Evolutionary conservation across 2,888 invertebrate species (phyloP).

Genomic region (Xanthia icteritia): DNA sequence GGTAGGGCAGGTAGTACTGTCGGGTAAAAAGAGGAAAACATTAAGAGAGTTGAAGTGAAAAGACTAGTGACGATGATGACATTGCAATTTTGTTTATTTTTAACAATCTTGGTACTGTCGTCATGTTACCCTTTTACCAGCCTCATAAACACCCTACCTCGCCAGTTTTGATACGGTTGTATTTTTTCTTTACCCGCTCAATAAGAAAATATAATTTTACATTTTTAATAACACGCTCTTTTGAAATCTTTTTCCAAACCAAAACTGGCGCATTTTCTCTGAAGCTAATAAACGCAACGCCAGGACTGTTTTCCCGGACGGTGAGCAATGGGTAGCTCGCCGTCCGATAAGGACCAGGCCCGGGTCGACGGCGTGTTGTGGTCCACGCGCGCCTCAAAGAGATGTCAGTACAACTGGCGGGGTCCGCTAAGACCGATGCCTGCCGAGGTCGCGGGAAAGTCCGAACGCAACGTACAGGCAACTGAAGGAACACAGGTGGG

Average conservation of each 20-base stretch:
- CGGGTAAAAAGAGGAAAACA: background rate
- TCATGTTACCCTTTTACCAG: background rate
- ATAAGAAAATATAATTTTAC: slow-evolving; percentile 22
- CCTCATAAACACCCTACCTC: background rate
- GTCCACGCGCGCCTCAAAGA: no score
- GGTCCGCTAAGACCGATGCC: no score
- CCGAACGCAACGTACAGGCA: no score
- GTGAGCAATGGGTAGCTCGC: no score
- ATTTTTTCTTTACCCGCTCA: slow-evolving; percentile 23
- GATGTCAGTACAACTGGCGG: no score
- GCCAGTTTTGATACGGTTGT: slow-evolving; percentile 2
- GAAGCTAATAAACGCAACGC: slow-evolving; percentile 24
- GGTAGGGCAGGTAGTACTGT: background rate
- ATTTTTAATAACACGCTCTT: slow-evolving; percentile 33
- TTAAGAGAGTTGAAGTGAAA: background rate
- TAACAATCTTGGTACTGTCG: background rate
- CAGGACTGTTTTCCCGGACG: background rate
- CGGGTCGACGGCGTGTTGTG: no score
- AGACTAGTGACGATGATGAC: background rate
- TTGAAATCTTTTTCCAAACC: slow-evolving; percentile 7
- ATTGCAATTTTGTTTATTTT: background rate
- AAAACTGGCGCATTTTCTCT: background rate
- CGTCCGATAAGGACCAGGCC: no score
- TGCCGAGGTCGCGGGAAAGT: no score
- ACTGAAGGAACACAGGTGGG: no score